These are phyloP conservation scores for Ethmia dodecea DNA, from an alignment of 2,888 invertebrate genomes.

Conservation along the genomic window DNA sequence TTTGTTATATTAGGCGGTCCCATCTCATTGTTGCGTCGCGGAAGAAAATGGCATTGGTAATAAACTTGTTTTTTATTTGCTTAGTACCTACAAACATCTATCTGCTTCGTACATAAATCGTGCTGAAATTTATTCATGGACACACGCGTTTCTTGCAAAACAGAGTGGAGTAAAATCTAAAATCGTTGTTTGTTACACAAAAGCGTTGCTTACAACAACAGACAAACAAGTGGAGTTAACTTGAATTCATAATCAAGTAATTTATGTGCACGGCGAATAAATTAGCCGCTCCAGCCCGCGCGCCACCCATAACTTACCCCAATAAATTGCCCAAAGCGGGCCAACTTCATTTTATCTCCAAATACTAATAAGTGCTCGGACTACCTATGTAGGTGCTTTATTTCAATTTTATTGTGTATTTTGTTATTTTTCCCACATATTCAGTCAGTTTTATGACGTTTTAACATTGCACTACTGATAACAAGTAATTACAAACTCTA, in stretches of 20 bases:
- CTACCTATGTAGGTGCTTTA: slow-evolving; percentile 54
- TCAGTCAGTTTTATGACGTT: slow-evolving; percentile 57
- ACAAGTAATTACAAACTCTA: too few relatives aligned
- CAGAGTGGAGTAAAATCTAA: slow-evolving; percentile 54
- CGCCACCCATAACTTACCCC: slow-evolving; percentile 76
- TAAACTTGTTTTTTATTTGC: too few relatives aligned
- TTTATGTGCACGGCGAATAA: slow-evolving; percentile 78
- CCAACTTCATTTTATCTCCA: slow-evolving; percentile 76
- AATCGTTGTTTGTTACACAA: slow-evolving; percentile 68
- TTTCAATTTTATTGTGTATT: slow-evolving; percentile 39
- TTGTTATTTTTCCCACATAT: slow-evolving; percentile 46
- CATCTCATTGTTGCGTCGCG: slow-evolving; percentile 12
- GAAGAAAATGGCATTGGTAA: too few relatives aligned
- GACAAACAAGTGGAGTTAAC: slow-evolving; percentile 72
- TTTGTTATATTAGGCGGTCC: slow-evolving; percentile 13
- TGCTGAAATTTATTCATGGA: slow-evolving; percentile 31
- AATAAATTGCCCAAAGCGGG: slow-evolving; percentile 76
- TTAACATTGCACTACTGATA: too few relatives aligned
- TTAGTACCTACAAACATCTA: too few relatives aligned
- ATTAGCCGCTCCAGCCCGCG: slow-evolving; percentile 73
- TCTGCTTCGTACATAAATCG: background rate
- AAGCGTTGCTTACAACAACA: slow-evolving; percentile 70
- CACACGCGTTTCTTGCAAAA: slow-evolving; percentile 33
- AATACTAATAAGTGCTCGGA: slow-evolving; percentile 73
- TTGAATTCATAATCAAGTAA: slow-evolving; percentile 78